Percentiles rank a stretch among this genome's conserved stretches.
Conservation (phyloP, 2,113 vertebrate species). For the Chrysemys picta region DNA sequence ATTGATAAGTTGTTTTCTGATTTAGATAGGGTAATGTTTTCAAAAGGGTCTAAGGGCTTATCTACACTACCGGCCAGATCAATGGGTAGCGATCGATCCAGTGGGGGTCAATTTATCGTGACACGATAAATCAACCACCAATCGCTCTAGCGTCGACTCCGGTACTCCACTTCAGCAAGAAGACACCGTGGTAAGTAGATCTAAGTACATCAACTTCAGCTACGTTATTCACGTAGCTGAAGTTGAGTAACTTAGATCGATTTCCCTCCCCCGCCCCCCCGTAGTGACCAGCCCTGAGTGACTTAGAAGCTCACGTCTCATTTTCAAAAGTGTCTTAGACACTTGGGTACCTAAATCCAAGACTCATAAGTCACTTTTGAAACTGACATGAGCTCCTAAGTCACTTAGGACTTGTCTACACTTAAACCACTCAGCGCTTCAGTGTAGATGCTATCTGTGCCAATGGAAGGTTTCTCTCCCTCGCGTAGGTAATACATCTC, state of each 20-base stretch:
- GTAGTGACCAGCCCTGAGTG: too few species aligned
- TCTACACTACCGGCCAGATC: too few species aligned
- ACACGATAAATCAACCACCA: too few species aligned
- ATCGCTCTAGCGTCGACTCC: too few species aligned
- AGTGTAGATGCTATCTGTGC: neutral
- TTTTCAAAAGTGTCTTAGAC: accelerated
- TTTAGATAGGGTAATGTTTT: neutral
- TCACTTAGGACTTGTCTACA: neutral
- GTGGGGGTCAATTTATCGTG: too few species aligned
- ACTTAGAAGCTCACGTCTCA: neutral
- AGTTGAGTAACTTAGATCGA: too few species aligned
- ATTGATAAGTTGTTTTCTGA: neutral
- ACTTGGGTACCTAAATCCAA: accelerated
- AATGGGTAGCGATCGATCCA: too few species aligned
- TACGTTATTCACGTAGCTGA: too few species aligned
- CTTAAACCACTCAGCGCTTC: neutral
- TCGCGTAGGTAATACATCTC: neutral
- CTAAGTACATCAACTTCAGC: too few species aligned
- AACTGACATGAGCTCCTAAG: accelerated
- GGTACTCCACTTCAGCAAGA: too few species aligned
- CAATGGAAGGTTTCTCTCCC: neutral
- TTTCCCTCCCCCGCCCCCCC: too few species aligned
- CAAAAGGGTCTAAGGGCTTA: accelerated
- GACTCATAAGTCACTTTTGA: neutral
- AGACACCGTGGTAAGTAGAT: too few species aligned